Percentiles rank a stretch among this genome's conserved stretches.
phyloP scores from a whole-genome alignment of 2,888 invertebrate species.

The Oasisia sp. region DNA sequence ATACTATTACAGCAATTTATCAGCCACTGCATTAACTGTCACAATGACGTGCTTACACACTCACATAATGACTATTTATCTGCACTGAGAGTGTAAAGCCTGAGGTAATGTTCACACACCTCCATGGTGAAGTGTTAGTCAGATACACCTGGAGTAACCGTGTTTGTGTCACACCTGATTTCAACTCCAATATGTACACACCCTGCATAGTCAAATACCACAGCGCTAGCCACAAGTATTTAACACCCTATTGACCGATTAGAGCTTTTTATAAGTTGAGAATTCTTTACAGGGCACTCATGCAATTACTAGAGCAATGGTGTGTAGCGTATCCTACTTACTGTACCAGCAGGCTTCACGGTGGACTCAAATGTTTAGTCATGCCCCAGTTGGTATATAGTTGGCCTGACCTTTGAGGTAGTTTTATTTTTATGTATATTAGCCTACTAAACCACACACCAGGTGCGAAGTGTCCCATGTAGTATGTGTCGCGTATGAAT shows the following conservation, averaged over 20 bases:
- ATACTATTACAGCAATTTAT: background rate
- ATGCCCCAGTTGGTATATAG: background rate
- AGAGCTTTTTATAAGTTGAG: background rate
- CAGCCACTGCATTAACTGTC: background rate
- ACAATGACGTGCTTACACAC: background rate
- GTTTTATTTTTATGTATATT: background rate
- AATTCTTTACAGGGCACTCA: background rate
- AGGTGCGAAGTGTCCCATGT: background rate
- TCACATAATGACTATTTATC: background rate
- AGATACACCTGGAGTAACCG: background rate
- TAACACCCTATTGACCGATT: background rate
- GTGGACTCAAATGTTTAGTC: background rate
- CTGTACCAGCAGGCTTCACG: background rate
- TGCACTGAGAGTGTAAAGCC: background rate
- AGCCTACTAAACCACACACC: background rate
- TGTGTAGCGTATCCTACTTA: background rate
- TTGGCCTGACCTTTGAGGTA: background rate
- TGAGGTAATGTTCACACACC: background rate
- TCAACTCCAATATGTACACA: background rate
- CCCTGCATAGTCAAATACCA: background rate
- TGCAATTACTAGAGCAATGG: background rate
- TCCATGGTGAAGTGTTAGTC: background rate
- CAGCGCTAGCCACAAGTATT: background rate
- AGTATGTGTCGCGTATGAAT: background rate
- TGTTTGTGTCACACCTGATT: conserved; percentile 5